Base-by-base conservation (phyloP, 2,113 vertebrate species). In the Caretta caretta region DNA sequence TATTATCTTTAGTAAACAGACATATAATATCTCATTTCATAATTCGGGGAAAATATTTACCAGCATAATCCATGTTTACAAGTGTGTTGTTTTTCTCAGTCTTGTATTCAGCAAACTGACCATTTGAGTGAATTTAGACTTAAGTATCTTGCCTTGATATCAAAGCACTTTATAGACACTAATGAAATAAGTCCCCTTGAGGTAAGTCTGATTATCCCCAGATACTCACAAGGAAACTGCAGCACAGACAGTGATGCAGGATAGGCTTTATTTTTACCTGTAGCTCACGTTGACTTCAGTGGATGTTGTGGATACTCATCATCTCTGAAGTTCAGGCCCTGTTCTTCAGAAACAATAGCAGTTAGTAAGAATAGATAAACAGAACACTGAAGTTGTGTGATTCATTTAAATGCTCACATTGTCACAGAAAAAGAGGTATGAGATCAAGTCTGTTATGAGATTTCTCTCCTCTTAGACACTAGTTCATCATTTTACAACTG, bases 401-500 rank as follows among this genome's bases (percentile, higher is more conserved):
- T 88, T 97, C 94, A 92, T 93, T 96, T 81, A 95, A 94, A 96
- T 91, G 48, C 81, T 72, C 76, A 80, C 88, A 88, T 96, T 95
- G 91, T 96, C 96, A 91, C 96, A 97, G 88, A 97, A 97, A 95
- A 93, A 93, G 91, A 50, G 90, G 22, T 62, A 90, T 89, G 83
- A 95, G 92, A 94, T 96, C 93, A 94, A 97, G 90, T 94, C 89
- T 79, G 69, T 46, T 97, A 90, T 95, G 93, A 91, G 86, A 97
- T 89, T 95, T 90, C 87, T 94, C 51, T 97, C 97, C 97, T 97
- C 88, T 89, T 95, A 94, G 95, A 90, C 88, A 69, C 89, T 89
- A 89, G 76, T 84, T 96, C 90, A 91, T 97, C 9, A 54, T 96
- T 92, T 98, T 95, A 95, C 92, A 97, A 93, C 93, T 97, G 90